Evolutionary conservation across 2,113 vertebrate genomes (phyloP).

Genomic region (Dasyornis broadbenti): DNA sequence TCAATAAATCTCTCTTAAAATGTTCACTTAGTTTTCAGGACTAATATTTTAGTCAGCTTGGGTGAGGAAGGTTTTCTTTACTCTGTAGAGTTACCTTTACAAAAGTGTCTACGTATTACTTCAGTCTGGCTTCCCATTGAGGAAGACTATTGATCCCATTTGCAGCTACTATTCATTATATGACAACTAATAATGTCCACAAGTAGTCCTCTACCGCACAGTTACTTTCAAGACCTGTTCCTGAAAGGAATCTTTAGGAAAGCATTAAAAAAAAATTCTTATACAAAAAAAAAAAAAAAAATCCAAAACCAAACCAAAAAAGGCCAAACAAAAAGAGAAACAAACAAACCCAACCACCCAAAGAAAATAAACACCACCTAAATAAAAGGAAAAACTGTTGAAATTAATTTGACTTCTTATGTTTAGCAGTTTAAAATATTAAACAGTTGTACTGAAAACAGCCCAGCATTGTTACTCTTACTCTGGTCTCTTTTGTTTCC

Average conservation of each 20-base stretch:
- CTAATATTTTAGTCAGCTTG: background rate
- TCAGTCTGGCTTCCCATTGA: background rate
- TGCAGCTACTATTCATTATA: background rate
- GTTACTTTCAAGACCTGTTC: background rate
- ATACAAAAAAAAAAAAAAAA: background rate
- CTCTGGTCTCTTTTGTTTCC: background rate
- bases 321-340: background rate
- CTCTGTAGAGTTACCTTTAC: background rate
- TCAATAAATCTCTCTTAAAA: background rate
- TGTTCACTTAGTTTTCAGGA: background rate
- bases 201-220: background rate
- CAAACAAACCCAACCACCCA: fast-evolving
- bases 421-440: background rate
- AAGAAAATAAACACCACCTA: fast-evolving
- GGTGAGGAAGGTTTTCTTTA: background rate
- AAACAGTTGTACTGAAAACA: background rate
- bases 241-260: background rate
- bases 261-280: background rate
- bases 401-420: background rate
- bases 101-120: background rate
- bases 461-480: background rate
- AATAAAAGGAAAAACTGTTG: background rate
- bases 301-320: background rate
- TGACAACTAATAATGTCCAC: background rate
- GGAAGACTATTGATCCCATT: background rate